These are phyloP conservation scores for Nothocercus nigrocapillus DNA, from an alignment of 2,113 vertebrate species.

Conservation along the genomic window DNA sequence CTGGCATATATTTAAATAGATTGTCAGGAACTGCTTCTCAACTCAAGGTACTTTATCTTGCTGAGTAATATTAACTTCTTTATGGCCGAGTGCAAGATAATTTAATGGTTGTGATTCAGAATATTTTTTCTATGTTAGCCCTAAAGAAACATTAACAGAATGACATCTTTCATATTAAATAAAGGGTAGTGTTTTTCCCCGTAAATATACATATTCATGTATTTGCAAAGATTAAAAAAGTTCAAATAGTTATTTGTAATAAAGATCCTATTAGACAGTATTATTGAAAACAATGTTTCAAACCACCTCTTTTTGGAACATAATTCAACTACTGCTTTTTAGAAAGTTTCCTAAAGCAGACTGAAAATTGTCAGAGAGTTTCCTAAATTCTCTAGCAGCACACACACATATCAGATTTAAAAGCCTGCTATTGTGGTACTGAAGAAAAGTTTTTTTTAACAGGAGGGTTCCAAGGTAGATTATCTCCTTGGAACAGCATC, in stretches of 20 bases:
- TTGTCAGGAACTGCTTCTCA: no score
- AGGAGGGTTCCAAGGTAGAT: neutral
- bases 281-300: neutral
- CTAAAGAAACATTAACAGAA: neutral
- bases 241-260: neutral
- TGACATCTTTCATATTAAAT: neutral
- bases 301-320: neutral
- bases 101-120: neutral
- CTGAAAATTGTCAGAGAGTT: fast-evolving
- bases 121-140: neutral
- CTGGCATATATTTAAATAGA: neutral
- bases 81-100: neutral
- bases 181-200: neutral
- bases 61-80: neutral
- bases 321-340: neutral
- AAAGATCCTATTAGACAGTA: neutral
- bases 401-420: neutral
- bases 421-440: neutral
- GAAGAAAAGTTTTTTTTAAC: neutral
- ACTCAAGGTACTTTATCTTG: neutral
- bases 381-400: neutral
- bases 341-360: neutral
- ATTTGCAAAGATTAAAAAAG: neutral
- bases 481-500: neutral
- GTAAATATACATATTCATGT: neutral